Evolutionary conservation across 2,888 invertebrate genomes (phyloP), one percentile per base, ranked within the genome.

Genomic region (Cosmia pyralina): DNA sequence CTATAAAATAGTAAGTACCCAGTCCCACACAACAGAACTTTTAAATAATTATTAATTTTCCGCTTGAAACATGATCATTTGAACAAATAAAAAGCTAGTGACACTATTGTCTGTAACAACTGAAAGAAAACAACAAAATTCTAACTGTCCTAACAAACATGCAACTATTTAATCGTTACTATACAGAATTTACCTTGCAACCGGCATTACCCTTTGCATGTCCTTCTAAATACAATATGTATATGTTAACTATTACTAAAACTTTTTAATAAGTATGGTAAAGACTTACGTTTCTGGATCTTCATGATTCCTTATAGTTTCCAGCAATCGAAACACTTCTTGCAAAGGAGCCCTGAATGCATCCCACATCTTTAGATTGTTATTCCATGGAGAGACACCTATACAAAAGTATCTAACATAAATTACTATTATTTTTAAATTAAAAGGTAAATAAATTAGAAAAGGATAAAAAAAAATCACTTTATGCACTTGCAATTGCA

Each of bases 281-380:
- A 34, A 58, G 48, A 94, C 95, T 94, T 93, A 98, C 98, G 97
- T 97, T 88, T 97, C 96, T 48, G 96, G 94, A 86, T 97, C 97
- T 89, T 98, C 97, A 93, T 98, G 98, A 94, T 98, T 98, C 88
- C 98, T 97, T 81, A 99, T 97, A 74, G 98, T 97, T 94, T 99
- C 98, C 69, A 99, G 92, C 81, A 99, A 95, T 91, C 98, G 97
- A 95, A 99, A 99, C 38, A 98, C 98, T 96, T 98, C 98, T 88
- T 98, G 98, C 1, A 99, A 95, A 4, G 99, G 99, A 10, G 98
- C 98, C 88, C 99, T 97, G 93, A 99, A 99, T 60, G 99, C 99
- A 96, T 99, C 99, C 91, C 98, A 98, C 88, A 98, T 96, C 85
- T 97, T 97, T 85, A 99, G 95, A 86, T 98, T 98, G 79, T 97